These are phyloP conservation scores for Rotaria magnacalcarata DNA, from an alignment of 2,888 invertebrate genomes.

Conservation along the genomic window DNA sequence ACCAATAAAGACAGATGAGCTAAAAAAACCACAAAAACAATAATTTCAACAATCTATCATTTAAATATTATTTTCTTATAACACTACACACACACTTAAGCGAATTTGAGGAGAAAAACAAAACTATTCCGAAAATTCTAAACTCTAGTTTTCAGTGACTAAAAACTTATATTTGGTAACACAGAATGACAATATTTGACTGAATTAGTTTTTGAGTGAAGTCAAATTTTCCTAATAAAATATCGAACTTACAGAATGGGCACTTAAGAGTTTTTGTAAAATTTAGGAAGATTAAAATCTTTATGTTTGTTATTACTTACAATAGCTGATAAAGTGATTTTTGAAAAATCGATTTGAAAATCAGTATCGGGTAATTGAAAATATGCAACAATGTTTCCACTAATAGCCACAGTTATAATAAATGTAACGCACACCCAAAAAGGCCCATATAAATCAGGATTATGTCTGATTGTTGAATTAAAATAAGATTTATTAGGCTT, in stretches of 20 bases:
- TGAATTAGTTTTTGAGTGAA: no score
- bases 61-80: no score
- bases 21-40: background rate
- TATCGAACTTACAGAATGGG: no score
- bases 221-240: no score
- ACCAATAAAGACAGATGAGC: constrained; percentile 76
- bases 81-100: no score
- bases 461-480: constrained; percentile 39
- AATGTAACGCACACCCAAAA: constrained; percentile 91
- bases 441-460: constrained; percentile 61
- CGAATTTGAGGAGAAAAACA: background rate
- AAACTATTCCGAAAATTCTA: no score
- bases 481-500: constrained; percentile 63
- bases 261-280: no score
- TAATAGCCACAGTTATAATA: constrained; percentile 87
- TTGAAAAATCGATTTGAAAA: constrained; percentile 88
- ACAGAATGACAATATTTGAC: no score
- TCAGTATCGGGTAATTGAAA: constrained; percentile 55
- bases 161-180: no score
- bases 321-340: constrained; percentile 56
- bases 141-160: no score
- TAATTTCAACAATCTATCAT: no score
- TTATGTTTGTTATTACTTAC: background rate
- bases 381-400: constrained; percentile 72
- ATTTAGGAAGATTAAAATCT: no score